phyloP scores from a whole-genome alignment of 2,888 invertebrate genomes.

The Leucophenga montana region DNA sequence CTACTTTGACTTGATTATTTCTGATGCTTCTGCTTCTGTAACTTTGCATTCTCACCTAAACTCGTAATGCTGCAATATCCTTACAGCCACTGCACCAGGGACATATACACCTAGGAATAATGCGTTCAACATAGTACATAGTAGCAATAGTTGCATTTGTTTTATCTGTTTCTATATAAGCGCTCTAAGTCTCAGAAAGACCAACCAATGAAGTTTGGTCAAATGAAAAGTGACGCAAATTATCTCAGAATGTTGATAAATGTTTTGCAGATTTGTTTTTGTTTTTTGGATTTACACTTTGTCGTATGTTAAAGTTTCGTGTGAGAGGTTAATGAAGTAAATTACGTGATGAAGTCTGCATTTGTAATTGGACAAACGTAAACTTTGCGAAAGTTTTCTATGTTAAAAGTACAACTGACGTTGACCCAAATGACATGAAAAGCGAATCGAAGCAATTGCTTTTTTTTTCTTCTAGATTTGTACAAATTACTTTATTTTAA shows the following conservation, averaged over 20 bases:
- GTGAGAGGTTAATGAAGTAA: neutral
- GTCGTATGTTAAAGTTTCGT: neutral
- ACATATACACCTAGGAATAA: conserved; percentile 32
- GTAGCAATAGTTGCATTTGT: neutral
- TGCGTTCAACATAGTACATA: neutral
- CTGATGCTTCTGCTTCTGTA: conserved; percentile 48
- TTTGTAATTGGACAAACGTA: conserved; percentile 28
- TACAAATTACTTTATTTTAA: too few relatives aligned
- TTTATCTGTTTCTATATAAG: too few relatives aligned
- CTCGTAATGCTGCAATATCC: too few relatives aligned
- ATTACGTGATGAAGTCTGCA: conserved; percentile 20
- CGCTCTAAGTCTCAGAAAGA: neutral
- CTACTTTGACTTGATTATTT: conserved; percentile 18
- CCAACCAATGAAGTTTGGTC: conserved; percentile 4
- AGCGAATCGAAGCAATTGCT: too few relatives aligned
- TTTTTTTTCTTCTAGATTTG: too few relatives aligned
- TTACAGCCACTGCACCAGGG: conserved; percentile 59
- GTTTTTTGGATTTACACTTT: neutral
- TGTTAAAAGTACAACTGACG: neutral
- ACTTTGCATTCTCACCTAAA: conserved; percentile 38
- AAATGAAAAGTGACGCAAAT: conserved; percentile 27
- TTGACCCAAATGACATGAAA: too few relatives aligned
- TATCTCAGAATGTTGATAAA: conserved; percentile 21
- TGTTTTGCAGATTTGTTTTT: neutral
- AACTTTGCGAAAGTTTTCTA: neutral